Conservation (phyloP, 2,888 invertebrate species). For the Germaria angustata region DNA sequence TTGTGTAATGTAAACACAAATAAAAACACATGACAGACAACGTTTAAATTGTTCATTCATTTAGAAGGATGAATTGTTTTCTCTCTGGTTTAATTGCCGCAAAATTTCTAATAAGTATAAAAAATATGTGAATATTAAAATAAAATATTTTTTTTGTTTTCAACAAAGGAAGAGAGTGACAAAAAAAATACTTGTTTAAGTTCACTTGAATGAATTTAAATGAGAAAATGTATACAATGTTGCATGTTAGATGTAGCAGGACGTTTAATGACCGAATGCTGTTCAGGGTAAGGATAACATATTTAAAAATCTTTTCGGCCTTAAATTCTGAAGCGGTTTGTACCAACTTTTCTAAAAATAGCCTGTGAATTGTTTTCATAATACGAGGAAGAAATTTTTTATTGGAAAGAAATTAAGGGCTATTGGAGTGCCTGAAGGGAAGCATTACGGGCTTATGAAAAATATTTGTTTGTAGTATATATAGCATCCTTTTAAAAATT, state of each 20-base stretch:
- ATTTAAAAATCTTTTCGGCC: too few relatives aligned
- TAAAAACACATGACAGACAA: constrained; percentile 28
- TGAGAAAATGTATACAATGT: not conserved
- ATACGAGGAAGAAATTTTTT: too few relatives aligned
- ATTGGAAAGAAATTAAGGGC: too few relatives aligned
- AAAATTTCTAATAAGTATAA: constrained; percentile 31
- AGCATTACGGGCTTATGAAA: too few relatives aligned
- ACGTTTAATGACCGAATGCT: not conserved
- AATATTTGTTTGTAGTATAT: too few relatives aligned
- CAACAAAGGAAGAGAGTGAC: not conserved
- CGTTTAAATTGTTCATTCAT: constrained; percentile 28
- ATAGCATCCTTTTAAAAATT: too few relatives aligned
- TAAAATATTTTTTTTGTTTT: not conserved
- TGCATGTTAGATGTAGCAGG: not conserved
- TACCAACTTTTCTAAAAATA: too few relatives aligned
- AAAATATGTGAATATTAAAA: not conserved
- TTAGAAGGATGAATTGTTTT: constrained; percentile 28
- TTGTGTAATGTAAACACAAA: constrained; percentile 32
- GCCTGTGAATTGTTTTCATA: too few relatives aligned
- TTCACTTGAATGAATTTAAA: constrained; percentile 4
- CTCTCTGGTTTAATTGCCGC: constrained; percentile 32
- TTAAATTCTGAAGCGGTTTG: too few relatives aligned
- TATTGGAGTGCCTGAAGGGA: too few relatives aligned
- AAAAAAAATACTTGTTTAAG: not conserved
- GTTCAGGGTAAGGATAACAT: too few relatives aligned